Evolutionary conservation across 1,140 invertebrate genomes (phyloP).

Genomic region (Meloidogyne exigua): DNA sequence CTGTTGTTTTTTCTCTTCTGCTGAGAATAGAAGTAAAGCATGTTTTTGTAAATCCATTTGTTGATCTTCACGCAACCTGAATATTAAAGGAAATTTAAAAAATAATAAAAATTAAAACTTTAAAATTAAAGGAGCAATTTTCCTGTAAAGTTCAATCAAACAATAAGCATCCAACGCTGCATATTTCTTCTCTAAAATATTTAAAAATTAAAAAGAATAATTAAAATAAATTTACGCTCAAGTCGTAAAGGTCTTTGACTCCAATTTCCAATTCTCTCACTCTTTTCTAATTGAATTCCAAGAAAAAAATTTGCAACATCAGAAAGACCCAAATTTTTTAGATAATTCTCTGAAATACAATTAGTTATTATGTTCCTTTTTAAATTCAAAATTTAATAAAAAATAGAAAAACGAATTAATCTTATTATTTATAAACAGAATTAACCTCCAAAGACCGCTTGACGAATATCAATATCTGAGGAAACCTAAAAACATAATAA

Average conservation of each 20-base stretch:
- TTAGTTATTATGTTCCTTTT: neutral
- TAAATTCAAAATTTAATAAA: neutral
- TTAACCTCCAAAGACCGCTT: constrained; percentile 12
- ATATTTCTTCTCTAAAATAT: constrained; percentile 24
- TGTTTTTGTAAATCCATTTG: neutral
- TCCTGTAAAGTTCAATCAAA: neutral
- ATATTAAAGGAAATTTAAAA: neutral
- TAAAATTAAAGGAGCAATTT: constrained; percentile 8
- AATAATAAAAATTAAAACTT: neutral
- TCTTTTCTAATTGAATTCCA: constrained; percentile 25
- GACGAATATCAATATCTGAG: constrained; percentile 6
- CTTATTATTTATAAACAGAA: too few species aligned
- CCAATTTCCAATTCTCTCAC: constrained; percentile 29
- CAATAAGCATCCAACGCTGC: constrained; percentile 20
- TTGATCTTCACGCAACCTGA: neutral
- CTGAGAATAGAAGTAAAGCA: constrained; percentile 2
- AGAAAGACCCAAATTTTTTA: constrained; percentile 13
- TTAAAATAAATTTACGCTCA: constrained; percentile 20
- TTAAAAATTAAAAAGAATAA: neutral
- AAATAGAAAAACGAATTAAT: neutral
- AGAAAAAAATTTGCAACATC: constrained; percentile 30
- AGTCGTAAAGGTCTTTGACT: constrained; percentile 22
- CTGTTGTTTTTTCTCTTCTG: constrained; percentile 2
- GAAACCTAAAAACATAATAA: neutral
- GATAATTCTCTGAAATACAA: neutral